A percentile compares a stretch with the other conserved stretches of the same genome.
phyloP scores from a whole-genome alignment of 92 coral and sea anemone genomes.

The Nematostella vectensis region DNA sequence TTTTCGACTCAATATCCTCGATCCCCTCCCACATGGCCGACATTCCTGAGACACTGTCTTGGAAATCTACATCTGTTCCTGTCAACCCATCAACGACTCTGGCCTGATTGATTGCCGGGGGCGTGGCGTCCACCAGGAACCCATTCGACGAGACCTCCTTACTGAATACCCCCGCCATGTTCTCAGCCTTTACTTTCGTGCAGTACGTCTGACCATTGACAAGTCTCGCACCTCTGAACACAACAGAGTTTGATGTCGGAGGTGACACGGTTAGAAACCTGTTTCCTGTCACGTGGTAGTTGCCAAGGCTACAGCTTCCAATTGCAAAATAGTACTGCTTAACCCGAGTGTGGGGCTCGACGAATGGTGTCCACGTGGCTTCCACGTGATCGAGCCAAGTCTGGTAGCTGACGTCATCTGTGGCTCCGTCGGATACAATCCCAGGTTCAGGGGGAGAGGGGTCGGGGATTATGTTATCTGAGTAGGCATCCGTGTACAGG shows the following conservation, averaged over 20 bases:
- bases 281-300: constrained; percentile 81
- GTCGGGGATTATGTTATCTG: constrained; percentile 56
- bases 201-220: constrained; percentile 86
- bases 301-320: constrained; percentile 69
- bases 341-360: constrained; percentile 46
- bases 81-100: constrained; percentile 69
- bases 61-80: constrained; percentile 71
- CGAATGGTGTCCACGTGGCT: constrained; percentile 72
- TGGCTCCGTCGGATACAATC: constrained; percentile 64
- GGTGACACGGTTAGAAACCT: constrained; percentile 48
- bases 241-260: constrained; percentile 43
- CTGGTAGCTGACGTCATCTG: constrained; percentile 61
- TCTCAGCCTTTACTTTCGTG: constrained; percentile 71
- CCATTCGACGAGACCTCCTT: constrained; percentile 76
- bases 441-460: constrained; percentile 61
- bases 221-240: constrained; percentile 35
- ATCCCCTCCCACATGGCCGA: constrained; percentile 81
- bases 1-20: constrained; percentile 67
- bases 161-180: constrained; percentile 70
- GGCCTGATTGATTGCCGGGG: constrained; percentile 60
- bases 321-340: constrained; percentile 71
- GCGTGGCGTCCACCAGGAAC: constrained; percentile 58
- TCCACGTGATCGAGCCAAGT: constrained; percentile 30
- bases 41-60: constrained; percentile 48
- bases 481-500: constrained; percentile 61